A percentile compares a stretch with the other conserved stretches of the same genome.
phyloP scores from a whole-genome alignment of 2,797 vertebrate species.

The Otus scops region DNA sequence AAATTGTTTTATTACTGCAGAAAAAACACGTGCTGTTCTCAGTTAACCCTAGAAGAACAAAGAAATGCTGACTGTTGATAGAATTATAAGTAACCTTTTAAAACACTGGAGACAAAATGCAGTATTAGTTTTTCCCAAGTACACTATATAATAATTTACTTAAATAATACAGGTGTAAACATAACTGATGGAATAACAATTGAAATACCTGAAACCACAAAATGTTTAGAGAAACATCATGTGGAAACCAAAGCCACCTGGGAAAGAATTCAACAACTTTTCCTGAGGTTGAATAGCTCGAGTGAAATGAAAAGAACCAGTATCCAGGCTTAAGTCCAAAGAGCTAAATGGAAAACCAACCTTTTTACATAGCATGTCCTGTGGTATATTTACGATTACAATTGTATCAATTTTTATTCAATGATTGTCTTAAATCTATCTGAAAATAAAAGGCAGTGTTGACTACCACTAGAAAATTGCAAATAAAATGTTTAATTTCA shows the following conservation, averaged over 20 bases:
- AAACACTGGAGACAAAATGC: not conserved
- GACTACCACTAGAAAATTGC: conserved; percentile 75
- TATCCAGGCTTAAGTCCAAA: not conserved
- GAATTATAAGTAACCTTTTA: not conserved
- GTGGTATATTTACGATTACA: not conserved
- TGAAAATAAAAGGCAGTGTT: conserved; percentile 57
- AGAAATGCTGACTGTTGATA: not conserved
- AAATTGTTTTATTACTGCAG: conserved; percentile 37
- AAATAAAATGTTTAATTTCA: conserved; percentile 86
- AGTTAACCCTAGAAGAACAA: not conserved
- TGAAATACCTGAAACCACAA: not conserved
- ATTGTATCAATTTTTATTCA: not conserved
- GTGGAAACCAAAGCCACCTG: not conserved
- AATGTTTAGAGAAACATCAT: not conserved
- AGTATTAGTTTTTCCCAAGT: not conserved
- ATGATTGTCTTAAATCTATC: not conserved
- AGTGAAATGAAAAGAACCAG: not conserved
- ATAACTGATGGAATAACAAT: not conserved
- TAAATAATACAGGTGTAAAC: not conserved
- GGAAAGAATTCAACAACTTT: not conserved
- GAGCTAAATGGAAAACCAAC: not conserved
- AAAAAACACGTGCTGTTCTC: not conserved
- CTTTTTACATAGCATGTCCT: not conserved
- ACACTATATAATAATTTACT: not conserved
- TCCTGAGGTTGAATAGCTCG: not conserved